Base-by-base conservation (phyloP, 2,113 vertebrate genomes). In the Trematocara variabile region DNA sequence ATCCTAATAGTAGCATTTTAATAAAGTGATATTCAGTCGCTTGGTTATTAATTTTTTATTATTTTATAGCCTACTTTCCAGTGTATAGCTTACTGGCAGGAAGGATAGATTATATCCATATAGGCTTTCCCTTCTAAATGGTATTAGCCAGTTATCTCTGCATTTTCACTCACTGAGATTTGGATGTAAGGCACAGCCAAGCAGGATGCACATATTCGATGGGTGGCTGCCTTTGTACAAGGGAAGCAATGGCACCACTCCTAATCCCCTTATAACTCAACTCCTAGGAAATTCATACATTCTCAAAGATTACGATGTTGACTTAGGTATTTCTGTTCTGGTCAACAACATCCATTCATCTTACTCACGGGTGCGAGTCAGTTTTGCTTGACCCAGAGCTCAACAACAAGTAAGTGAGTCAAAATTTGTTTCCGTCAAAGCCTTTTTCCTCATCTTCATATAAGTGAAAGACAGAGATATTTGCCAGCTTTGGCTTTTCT, bases 81-180 rank as follows among this genome's bases (percentile, higher is more conserved):
- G 73, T 53, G 34, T 16, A 44, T 85, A 81, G 80, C 81, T 92
- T 80, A 87, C 5, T 84, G 78, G 81, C 79, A 70, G 86, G 50
- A 79, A 84, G 25, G 28, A 77, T 53, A 28, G 80, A 86, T 92
- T 92, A 60, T 92, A 79, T 87, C 70, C 81, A 78, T 37, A 56
- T 60, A 70, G 84, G 65, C 68, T 86, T 77, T 60, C 56, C 54
- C 30, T 55, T 87, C 82, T 80, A 70, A 84, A 73, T 82, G 65
- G 77, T 88, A 79, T 80, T 41, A 88, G 80, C 83, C 85, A 34
- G 80, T 91, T 91, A 92, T 93, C 91, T 91, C 90, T 88, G 87
- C 82, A 77, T 83, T 91, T 85, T 85, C 88, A 83, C 85, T 55
- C 81, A 58, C 75, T 81, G 84, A 89, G 80, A 86, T 88, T 86